These are phyloP conservation scores for Eilema sororculum DNA, from an alignment of 2,888 invertebrate species.

Conservation along the genomic window DNA sequence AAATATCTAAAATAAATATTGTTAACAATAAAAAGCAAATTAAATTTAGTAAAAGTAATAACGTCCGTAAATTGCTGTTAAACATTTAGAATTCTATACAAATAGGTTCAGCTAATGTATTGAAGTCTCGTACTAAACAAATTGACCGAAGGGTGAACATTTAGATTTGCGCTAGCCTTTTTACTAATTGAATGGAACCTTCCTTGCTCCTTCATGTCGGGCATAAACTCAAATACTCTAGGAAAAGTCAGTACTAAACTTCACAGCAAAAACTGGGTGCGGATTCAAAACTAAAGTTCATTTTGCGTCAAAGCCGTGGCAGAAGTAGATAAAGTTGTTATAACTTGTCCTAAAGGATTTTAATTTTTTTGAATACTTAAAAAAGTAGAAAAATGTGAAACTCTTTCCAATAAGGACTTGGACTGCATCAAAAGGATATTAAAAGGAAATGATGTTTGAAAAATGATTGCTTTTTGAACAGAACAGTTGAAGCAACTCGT, in stretches of 20 bases:
- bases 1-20: no score
- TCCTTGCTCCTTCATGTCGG: slow-evolving; percentile 39
- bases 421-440: not conserved
- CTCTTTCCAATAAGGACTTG: not conserved
- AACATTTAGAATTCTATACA: slow-evolving; percentile 26
- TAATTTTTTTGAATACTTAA: no score
- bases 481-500: no score
- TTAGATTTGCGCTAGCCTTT: slow-evolving; percentile 70
- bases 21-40: not conserved
- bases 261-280: slow-evolving; percentile 15
- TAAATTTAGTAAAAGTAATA: not conserved
- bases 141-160: slow-evolving; percentile 63
- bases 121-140: slow-evolving; percentile 69
- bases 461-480: no score
- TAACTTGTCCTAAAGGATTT: not conserved
- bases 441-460: not conserved
- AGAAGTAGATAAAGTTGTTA: not conserved
- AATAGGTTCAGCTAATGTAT: slow-evolving; percentile 30
- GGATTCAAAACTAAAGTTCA: slow-evolving; percentile 10
- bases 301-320: not conserved
- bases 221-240: not conserved
- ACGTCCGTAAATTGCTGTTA: not conserved
- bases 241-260: slow-evolving; percentile 6
- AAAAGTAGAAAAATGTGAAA: not conserved
- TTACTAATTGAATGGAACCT: slow-evolving; percentile 59